Evolutionary conservation across 2,888 invertebrate genomes (phyloP), one percentile per base, ranked within the genome.

Genomic region (Mesochorus sp.): DNA sequence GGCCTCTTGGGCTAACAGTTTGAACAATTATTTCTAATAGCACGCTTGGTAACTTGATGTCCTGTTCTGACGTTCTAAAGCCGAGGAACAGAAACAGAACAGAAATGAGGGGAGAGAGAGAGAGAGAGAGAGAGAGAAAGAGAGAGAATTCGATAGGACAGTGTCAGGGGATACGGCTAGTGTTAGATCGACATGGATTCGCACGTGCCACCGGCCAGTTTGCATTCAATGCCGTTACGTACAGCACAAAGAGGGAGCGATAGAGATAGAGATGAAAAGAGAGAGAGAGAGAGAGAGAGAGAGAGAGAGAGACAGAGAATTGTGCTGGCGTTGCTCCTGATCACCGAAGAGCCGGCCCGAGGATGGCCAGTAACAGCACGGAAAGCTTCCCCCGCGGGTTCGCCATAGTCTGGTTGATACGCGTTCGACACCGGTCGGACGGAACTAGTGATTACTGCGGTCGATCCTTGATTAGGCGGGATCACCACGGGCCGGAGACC

Each of bases 401-500:
- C 34, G 6, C 57, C 24, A 42, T 70, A 47, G 24, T 31, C 68
- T 42, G n/a, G 51, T 74, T 62, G 62, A 78, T 78, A 74, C 53
- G 57, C 49, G n/a, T n/a, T 37, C 39, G 68, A 57, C 73, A 64
- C 57, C 55, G 68, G 62, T 74, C 49, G 19, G 57, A 70, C 57
- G 62, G 57, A 78, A 74, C 68, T 59, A 73, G 77, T 68, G 73
- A 78, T 78, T 70, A 78, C 57, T 64, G 74, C 68, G 68, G 77
- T 72, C 73, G 68, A 74, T 78, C 73, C 77, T 64, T 74, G 77
- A 78, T 73, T 78, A 73, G 64, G 57, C 49, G 37, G 55, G 72
- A 77, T 72, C 73, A 68, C 47, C 59, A 37, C 70, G 51, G 68
- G 37, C 44, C 31, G 42, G 17, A 61, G 19, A 51, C 49, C 51